phyloP scores from a whole-genome alignment of 1,140 invertebrate species.

The Popillia japonica region DNA sequence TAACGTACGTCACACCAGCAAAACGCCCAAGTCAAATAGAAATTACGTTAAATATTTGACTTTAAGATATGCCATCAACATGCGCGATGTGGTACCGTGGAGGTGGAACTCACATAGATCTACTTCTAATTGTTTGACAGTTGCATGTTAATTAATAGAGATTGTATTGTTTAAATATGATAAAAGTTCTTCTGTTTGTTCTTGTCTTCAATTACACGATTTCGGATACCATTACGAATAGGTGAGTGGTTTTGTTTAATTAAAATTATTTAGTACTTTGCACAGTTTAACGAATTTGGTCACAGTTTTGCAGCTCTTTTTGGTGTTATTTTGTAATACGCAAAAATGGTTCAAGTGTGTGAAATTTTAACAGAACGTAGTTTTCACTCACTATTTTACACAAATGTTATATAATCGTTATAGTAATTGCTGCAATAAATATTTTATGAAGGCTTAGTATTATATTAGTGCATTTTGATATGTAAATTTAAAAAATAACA shows the following conservation, averaged over 20 bases:
- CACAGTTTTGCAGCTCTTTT: not conserved
- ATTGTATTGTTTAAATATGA: constrained; percentile 29
- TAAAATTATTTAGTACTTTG: not conserved
- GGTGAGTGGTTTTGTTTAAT: not conserved
- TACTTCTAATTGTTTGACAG: constrained; percentile 33
- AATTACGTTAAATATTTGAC: constrained; percentile 27
- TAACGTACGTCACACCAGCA: constrained; percentile 12
- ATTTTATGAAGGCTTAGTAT: no score
- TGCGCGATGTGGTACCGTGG: constrained; percentile 14
- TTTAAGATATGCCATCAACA: constrained; percentile 7
- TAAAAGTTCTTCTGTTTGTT: constrained; percentile 31
- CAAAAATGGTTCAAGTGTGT: no score
- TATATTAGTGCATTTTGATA: no score
- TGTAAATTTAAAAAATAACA: no score
- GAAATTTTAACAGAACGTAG: no score
- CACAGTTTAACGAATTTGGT: not conserved
- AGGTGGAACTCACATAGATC: constrained; percentile 17
- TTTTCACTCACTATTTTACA: no score
- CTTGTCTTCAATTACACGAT: constrained; percentile 17
- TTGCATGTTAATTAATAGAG: constrained; percentile 35
- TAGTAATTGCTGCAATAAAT: no score
- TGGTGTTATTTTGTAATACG: not conserved
- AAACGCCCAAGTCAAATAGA: constrained; percentile 30
- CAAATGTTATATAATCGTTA: no score
- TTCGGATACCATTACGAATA: constrained; percentile 20